Evolutionary conservation across 2,113 vertebrate genomes (phyloP).

Genomic region (Polypterus senegalus): DNA sequence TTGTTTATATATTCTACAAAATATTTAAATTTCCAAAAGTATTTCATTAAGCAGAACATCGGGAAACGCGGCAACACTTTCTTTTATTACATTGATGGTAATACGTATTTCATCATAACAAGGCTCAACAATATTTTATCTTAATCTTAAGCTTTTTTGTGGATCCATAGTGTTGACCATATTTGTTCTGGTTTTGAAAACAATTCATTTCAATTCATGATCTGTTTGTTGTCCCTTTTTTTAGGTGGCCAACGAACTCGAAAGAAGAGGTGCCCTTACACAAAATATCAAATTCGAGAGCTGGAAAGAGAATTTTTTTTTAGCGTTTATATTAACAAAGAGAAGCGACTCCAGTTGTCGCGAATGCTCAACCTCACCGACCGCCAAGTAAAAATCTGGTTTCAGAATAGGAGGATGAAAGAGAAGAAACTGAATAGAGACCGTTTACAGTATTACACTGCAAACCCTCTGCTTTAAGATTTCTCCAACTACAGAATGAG

Average conservation of each 20-base stretch:
- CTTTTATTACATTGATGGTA: too few species aligned
- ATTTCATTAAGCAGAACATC: too few species aligned
- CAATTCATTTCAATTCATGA: background rate
- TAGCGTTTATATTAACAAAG: slow-evolving; percentile 98
- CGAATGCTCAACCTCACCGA: slow-evolving; percentile 95
- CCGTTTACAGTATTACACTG: slow-evolving; percentile 94
- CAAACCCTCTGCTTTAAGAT: slow-evolving; percentile 83
- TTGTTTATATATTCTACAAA: too few species aligned
- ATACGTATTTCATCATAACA: too few species aligned
- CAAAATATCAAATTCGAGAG: slow-evolving; percentile 95
- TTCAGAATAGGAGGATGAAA: slow-evolving; percentile 98
- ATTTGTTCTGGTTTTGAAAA: background rate
- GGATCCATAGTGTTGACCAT: background rate
- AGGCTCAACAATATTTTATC: too few species aligned
- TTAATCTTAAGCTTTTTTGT: too few species aligned
- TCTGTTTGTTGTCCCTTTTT: slow-evolving; percentile 30
- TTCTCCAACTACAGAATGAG: slow-evolving; percentile 6
- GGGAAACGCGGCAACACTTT: too few species aligned
- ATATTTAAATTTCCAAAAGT: too few species aligned
- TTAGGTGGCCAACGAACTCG: slow-evolving; percentile 87
- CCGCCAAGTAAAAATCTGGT: slow-evolving; percentile 98
- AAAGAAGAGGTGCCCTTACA: slow-evolving; percentile 94
- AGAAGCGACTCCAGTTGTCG: slow-evolving; percentile 90
- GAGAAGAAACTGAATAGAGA: slow-evolving; percentile 98
- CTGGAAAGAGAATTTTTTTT: slow-evolving; percentile 97